Conservation (phyloP, 2,113 vertebrate genomes). For the Leptobrachium ailaonicum region DNA sequence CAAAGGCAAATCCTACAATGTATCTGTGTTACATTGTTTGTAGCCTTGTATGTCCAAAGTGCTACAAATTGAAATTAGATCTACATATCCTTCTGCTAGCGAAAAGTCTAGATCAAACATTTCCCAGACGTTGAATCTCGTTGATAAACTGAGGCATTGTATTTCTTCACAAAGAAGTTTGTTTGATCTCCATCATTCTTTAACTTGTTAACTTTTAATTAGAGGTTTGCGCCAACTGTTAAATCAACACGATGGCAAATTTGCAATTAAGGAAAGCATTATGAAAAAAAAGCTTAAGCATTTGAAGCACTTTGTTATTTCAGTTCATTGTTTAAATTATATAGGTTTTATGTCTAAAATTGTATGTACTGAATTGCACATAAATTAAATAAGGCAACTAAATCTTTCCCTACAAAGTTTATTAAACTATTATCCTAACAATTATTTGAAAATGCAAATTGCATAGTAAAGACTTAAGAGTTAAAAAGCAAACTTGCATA, state of each 20-base stretch:
- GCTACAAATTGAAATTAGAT: constrained; percentile 70
- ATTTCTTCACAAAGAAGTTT: constrained; percentile 58
- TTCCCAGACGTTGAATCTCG: constrained; percentile 65
- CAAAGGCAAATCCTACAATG: neutral
- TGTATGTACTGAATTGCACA: too few relatives aligned
- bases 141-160: constrained; percentile 57
- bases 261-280: constrained; percentile 37
- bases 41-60: constrained; percentile 25
- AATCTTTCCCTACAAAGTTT: too few relatives aligned
- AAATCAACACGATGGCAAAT: constrained; percentile 37
- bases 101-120: constrained; percentile 70
- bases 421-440: too few relatives aligned
- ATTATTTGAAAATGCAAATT: too few relatives aligned
- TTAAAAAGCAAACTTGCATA: too few relatives aligned
- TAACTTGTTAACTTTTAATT: constrained; percentile 52
- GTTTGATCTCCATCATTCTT: constrained; percentile 57
- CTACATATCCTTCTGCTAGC: constrained; percentile 59
- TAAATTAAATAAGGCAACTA: too few relatives aligned
- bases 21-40: neutral
- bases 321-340: too few relatives aligned
- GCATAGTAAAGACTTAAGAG: too few relatives aligned
- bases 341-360: too few relatives aligned
- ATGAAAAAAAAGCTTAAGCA: neutral
- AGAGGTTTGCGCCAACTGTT: constrained; percentile 46
- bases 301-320: too few relatives aligned